Percentiles rank a stretch among this genome's conserved stretches.
phyloP scores from a whole-genome alignment of 1,140 invertebrate genomes.

The Rhopalosiphum padi region DNA sequence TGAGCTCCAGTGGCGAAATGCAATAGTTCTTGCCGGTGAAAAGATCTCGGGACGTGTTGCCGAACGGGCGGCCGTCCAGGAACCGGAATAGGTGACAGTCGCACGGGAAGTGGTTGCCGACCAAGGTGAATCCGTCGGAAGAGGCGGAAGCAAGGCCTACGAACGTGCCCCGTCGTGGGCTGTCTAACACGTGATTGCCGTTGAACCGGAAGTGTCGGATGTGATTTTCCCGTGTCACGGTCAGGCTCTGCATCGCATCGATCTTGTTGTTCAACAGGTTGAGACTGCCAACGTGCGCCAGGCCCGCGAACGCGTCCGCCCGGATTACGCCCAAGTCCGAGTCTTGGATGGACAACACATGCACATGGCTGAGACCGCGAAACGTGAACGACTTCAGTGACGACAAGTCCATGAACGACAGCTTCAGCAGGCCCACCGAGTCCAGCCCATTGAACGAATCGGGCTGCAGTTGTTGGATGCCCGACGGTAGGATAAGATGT shows the following conservation, averaged over 20 bases:
- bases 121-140: constrained; percentile 73
- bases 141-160: constrained; percentile 71
- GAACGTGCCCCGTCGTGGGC: constrained; percentile 68
- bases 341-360: constrained; percentile 76
- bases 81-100: constrained; percentile 81
- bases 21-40: constrained; percentile 81
- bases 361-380: constrained; percentile 76
- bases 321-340: constrained; percentile 79
- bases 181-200: constrained; percentile 81
- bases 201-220: constrained; percentile 75
- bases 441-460: constrained; percentile 83
- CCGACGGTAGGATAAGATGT: constrained; percentile 77
- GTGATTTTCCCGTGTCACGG: constrained; percentile 72
- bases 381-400: constrained; percentile 76
- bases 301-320: constrained; percentile 75
- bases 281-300: constrained; percentile 72
- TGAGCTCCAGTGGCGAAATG: constrained; percentile 82
- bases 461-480: constrained; percentile 75
- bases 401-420: constrained; percentile 81
- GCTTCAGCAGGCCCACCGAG: constrained; percentile 76
- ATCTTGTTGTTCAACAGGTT: constrained; percentile 85
- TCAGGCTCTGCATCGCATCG: constrained; percentile 76
- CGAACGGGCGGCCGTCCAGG: constrained; percentile 74
- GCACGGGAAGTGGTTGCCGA: constrained; percentile 82
- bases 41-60: constrained; percentile 67